Evolutionary conservation across 2,797 vertebrate genomes (phyloP), one percentile per base, ranked within the genome.

Genomic region (Sphaeramia orbicularis): DNA sequence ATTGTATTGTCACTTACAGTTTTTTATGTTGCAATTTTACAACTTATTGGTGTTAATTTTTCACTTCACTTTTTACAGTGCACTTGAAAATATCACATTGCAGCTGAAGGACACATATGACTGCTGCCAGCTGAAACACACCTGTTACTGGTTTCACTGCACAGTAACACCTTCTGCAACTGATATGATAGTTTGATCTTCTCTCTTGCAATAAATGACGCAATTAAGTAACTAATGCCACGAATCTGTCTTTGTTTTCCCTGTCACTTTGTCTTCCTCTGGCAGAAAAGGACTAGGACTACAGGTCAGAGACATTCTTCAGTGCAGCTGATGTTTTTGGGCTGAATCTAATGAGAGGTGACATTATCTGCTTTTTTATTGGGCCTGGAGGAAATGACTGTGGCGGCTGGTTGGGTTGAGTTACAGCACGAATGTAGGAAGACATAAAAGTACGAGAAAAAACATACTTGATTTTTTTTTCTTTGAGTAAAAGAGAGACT

Each of bases 321-420:
- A 44, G 3, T 47, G 61, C 32, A 35, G 30, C 57, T 47, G 40
- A 49, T 40, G 59, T 56, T 63, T 55, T 45, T 19, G 53, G 21
- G 55, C 75, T 50, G 43, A 21, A 59, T 58, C 54, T 56, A 44
- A 56, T 43, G 60, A 79, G 76, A 74, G 40, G 24, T 69, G 77
- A 83, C 70, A 71, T 82, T 57, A 50, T 60, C 52, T 13, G 58
- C 47, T 49, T 80, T 53, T n/a, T 68, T 42, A 52, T 59, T 42
- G n/a, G 52, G 60, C 37, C 30, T 37, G 9, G 35, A 18, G 44
- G 35, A 50, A 44, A 54, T 36, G 13, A 19, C 40, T 35, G 12
- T 57, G 49, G 30, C 58, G 56, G 43, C 40, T 66, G 38, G 18
- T 16, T 66, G 49, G 52, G 47, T 67, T 50, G 27, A 49, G 30